Percentiles rank a stretch among this genome's conserved stretches.
Conservation (phyloP, 2,888 invertebrate genomes). For the Arrhopalites spinosus region DNA sequence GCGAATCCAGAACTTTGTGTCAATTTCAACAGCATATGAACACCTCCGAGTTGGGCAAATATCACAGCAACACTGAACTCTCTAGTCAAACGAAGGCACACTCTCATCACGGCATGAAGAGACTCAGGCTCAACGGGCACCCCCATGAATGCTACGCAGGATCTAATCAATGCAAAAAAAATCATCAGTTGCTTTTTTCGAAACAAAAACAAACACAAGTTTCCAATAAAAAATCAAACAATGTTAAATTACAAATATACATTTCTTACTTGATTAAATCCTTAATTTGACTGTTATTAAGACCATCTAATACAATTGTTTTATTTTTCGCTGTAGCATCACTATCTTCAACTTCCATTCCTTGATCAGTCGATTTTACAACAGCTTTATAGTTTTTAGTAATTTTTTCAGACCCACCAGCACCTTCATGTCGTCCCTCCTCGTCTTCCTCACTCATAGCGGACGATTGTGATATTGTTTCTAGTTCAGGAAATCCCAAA, state of each 20-base stretch:
- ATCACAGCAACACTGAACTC: constrained; percentile 73
- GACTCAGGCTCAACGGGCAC: constrained; percentile 75
- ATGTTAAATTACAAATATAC: not conserved
- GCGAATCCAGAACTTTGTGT: constrained; percentile 73
- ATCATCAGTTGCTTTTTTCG: not conserved
- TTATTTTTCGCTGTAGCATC: constrained; percentile 3
- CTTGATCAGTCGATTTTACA: not conserved
- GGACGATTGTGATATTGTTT: not conserved
- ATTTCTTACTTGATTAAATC: constrained; percentile 58
- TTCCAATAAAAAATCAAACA: not conserved
- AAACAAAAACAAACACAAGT: too few species aligned
- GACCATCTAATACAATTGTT: constrained; percentile 55
- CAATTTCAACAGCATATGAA: constrained; percentile 71
- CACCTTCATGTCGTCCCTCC: not conserved
- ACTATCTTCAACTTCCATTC: not conserved
- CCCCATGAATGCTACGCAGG: constrained; percentile 71
- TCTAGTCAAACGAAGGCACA: constrained; percentile 75
- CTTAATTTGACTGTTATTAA: constrained; percentile 59
- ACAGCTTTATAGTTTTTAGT: not conserved
- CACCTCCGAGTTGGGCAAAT: constrained; percentile 76
- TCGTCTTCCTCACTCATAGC: not conserved
- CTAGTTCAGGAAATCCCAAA: not conserved
- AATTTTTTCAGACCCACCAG: not conserved
- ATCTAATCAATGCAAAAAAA: constrained; percentile 58
- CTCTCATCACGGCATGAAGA: constrained; percentile 75